phyloP scores from a whole-genome alignment of 2,797 vertebrate genomes.

The Myotis myotis region DNA sequence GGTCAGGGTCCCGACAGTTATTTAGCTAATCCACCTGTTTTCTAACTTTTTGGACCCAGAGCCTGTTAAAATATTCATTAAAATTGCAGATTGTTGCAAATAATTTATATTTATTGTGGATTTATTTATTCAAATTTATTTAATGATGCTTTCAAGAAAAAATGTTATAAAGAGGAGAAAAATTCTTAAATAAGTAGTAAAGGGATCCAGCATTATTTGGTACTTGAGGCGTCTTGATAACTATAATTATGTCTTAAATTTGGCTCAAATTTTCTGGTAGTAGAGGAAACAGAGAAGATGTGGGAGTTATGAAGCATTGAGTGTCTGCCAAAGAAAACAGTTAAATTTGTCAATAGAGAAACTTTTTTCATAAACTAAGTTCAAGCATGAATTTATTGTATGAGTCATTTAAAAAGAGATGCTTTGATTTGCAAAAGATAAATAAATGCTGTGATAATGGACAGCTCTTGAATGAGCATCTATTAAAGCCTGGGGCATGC shows the following conservation, averaged over 20 bases:
- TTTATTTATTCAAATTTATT: constrained; percentile 25
- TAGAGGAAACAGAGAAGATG: neutral
- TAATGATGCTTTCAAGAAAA: neutral
- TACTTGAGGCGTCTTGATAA: neutral
- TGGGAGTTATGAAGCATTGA: neutral
- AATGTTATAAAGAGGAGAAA: neutral
- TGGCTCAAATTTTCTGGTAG: constrained; percentile 8
- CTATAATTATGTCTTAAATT: neutral
- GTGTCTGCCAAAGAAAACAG: neutral
- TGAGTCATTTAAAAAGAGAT: constrained; percentile 11
- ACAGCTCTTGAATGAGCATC: neutral
- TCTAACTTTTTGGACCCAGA: neutral
- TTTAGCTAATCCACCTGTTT: neutral
- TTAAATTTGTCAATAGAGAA: constrained; percentile 11
- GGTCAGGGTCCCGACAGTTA: neutral
- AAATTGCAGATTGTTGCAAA: neutral
- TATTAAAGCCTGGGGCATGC: neutral
- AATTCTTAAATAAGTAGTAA: neutral
- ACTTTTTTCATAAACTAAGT: constrained; percentile 13
- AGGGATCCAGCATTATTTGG: neutral
- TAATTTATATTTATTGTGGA: constrained; percentile 28
- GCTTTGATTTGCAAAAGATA: neutral
- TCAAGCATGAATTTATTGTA: neutral
- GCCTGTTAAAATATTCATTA: neutral
- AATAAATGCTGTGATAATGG: neutral